phyloP scores from a whole-genome alignment of 2,113 vertebrate species.

The Oenanthe oenanthe region DNA sequence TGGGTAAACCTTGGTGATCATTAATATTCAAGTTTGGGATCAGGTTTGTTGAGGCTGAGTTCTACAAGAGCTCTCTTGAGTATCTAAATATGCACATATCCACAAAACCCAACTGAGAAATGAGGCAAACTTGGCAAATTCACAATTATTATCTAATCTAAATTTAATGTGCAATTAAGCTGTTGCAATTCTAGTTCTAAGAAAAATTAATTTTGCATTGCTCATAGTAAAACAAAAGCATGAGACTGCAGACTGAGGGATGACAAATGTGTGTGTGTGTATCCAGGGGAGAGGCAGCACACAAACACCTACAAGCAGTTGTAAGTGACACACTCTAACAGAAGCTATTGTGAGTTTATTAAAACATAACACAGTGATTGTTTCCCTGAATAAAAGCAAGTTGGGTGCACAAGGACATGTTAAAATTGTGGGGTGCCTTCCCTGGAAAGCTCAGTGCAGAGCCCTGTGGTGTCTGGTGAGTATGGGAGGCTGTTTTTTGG shows the following conservation, averaged over 20 bases:
- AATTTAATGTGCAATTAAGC: neutral
- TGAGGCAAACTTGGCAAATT: neutral
- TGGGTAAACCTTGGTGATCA: neutral
- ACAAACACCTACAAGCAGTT: slow-evolving; percentile 11
- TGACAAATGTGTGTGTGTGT: neutral
- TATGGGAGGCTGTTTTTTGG: neutral
- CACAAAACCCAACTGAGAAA: neutral
- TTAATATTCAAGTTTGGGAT: neutral
- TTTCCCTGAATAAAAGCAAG: neutral
- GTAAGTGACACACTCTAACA: neutral
- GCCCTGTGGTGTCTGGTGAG: neutral
- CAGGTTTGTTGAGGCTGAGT: neutral
- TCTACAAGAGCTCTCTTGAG: neutral
- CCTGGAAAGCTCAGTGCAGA: neutral
- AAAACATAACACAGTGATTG: neutral
- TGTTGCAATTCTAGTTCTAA: neutral
- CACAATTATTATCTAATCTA: neutral
- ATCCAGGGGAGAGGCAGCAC: neutral
- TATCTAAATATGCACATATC: neutral
- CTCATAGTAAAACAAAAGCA: neutral
- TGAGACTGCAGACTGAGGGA: neutral
- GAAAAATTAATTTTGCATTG: neutral
- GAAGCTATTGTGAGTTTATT: neutral
- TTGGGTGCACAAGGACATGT: neutral
- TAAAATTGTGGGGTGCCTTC: neutral